phyloP scores from a whole-genome alignment of 2,797 vertebrate genomes.

The Melanotaenia parkinsoni region DNA sequence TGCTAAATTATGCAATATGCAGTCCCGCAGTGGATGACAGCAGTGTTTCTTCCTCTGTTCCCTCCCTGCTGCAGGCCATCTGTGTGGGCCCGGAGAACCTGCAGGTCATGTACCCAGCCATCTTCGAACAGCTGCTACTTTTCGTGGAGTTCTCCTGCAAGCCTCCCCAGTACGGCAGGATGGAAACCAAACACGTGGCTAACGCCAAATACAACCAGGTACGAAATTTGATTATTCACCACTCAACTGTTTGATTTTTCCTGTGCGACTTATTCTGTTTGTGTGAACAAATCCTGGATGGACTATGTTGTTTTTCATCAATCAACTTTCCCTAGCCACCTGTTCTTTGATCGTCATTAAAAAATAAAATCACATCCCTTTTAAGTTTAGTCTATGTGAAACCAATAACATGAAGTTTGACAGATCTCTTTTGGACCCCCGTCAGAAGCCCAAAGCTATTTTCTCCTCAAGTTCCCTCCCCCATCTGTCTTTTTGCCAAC shows the following conservation, averaged over 20 bases:
- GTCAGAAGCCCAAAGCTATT: constrained; percentile 28
- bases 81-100: constrained; percentile 96
- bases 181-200: constrained; percentile 99
- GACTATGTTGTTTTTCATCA: constrained; percentile 2
- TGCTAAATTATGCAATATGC: constrained; percentile 59
- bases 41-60: constrained; percentile 70
- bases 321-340: constrained; percentile 15
- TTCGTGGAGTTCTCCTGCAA: constrained; percentile 99
- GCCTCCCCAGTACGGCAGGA: constrained; percentile 95
- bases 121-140: constrained; percentile 95
- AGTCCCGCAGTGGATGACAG: constrained; percentile 65
- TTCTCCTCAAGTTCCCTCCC: constrained; percentile 20
- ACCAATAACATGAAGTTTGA: constrained; percentile 23
- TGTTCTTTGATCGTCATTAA: constrained; percentile 34
- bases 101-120: constrained; percentile 99
- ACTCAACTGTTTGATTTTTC: neutral
- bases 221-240: neutral
- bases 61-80: constrained; percentile 89
- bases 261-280: neutral
- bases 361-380: neutral
- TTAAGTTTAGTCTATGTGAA: constrained; percentile 24
- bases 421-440: constrained; percentile 18
- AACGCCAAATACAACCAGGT: constrained; percentile 99
- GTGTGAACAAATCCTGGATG: neutral
- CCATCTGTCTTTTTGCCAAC: constrained; percentile 26